Evolutionary conservation across 2,113 vertebrate genomes (phyloP).

Genomic region (Ceyx cyanopectus): DNA sequence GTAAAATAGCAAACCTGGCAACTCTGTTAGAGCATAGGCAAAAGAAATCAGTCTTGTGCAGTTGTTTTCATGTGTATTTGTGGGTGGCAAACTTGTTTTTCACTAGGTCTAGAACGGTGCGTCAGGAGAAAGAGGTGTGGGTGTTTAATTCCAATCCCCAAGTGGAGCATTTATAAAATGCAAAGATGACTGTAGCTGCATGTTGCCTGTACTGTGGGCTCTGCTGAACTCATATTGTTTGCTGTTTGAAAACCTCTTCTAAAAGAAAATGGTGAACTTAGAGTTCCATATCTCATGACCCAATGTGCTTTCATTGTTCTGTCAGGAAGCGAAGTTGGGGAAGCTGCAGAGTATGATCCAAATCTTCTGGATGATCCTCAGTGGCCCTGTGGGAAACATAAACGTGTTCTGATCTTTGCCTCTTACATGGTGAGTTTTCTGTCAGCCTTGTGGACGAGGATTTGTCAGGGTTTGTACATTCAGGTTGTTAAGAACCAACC

Average conservation of each 20-base stretch:
- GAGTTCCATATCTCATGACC: neutral
- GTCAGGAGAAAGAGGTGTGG: neutral
- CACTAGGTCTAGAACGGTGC: neutral
- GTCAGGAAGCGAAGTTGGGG: slow-evolving; percentile 82
- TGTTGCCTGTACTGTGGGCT: neutral
- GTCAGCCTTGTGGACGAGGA: neutral
- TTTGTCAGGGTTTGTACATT: neutral
- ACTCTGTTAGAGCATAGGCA: neutral
- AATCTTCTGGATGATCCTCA: slow-evolving; percentile 94
- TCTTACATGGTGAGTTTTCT: slow-evolving; percentile 91
- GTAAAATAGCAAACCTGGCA: neutral
- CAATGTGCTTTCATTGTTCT: neutral
- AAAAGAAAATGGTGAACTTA: neutral
- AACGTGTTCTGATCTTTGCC: slow-evolving; percentile 95
- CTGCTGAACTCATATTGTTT: neutral
- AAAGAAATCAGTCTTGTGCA: neutral
- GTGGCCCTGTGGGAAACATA: slow-evolving; percentile 98
- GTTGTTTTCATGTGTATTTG: neutral
- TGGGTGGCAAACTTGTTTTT: neutral
- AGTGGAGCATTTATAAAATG: neutral
- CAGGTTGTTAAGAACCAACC: neutral
- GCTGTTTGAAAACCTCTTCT: neutral
- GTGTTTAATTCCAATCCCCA: neutral
- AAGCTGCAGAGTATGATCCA: slow-evolving; percentile 90
- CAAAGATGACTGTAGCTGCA: neutral